A percentile compares a stretch with the other conserved stretches of the same genome.
phyloP scores from a whole-genome alignment of 2,888 invertebrate species.

The Allacma fusca region DNA sequence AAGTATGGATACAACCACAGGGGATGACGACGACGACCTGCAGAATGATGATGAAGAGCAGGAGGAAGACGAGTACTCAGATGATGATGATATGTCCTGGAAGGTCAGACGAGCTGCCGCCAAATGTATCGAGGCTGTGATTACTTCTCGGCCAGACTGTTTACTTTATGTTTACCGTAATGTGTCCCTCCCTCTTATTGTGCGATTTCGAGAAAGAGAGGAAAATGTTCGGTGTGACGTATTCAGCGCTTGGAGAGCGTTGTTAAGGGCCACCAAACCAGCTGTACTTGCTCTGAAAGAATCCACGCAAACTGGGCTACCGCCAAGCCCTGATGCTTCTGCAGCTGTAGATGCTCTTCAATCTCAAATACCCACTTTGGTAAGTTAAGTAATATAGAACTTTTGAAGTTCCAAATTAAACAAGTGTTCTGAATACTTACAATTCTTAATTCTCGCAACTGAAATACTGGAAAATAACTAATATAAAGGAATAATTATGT shows the following conservation, averaged over 20 bases:
- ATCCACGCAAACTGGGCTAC: conserved; percentile 75
- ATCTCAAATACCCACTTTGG: conserved; percentile 60
- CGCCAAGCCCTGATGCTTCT: conserved; percentile 76
- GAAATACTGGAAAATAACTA: not conserved
- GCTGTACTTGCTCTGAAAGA: conserved; percentile 66
- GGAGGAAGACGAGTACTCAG: conserved; percentile 92
- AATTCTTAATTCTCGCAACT: no score
- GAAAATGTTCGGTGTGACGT: conserved; percentile 99
- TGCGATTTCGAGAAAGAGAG: conserved; percentile 79
- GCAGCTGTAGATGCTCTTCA: conserved; percentile 62
- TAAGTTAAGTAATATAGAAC: no score
- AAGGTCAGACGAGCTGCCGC: conserved; percentile 93
- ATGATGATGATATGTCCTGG: conserved; percentile 99
- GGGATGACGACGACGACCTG: conserved; percentile 71
- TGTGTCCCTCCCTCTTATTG: conserved; percentile 76
- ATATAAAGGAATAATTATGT: not conserved
- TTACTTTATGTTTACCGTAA: conserved; percentile 86
- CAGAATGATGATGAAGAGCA: conserved; percentile 75
- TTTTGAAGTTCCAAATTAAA: no score
- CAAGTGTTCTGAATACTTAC: no score
- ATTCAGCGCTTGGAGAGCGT: conserved; percentile 92
- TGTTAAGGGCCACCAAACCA: conserved; percentile 88
- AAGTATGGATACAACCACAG: conserved; percentile 72
- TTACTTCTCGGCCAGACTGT: conserved; percentile 90
- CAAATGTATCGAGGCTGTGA: conserved; percentile 95